Conservation (phyloP, 2,888 invertebrate species). For the Diarsia brunnea region DNA sequence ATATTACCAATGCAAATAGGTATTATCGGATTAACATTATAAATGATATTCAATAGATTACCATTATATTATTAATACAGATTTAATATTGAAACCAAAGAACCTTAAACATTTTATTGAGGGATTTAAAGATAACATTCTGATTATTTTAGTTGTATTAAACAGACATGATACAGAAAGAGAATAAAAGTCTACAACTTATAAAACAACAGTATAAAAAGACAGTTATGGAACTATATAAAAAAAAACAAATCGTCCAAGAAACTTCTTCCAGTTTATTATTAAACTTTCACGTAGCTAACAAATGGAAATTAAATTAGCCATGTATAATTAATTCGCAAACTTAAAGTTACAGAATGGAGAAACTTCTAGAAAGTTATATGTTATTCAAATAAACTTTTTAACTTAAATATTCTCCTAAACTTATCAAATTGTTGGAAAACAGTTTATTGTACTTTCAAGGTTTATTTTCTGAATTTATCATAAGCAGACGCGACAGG, state of each 20-base stretch:
- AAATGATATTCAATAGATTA: conserved; percentile 24
- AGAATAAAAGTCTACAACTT: neutral
- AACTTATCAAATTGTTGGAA: neutral
- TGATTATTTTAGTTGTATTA: neutral
- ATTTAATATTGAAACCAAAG: neutral
- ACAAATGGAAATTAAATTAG: conserved; percentile 38
- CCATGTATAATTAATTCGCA: conserved; percentile 28
- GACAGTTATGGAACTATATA: neutral
- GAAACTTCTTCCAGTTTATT: neutral
- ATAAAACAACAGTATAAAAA: neutral
- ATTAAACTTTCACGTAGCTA: conserved; percentile 20
- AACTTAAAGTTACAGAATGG: conserved; percentile 11
- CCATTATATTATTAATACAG: conserved; percentile 35
- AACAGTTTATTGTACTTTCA: conserved; percentile 8
- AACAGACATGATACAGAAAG: neutral
- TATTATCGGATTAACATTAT: conserved; percentile 27
- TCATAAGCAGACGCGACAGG: neutral
- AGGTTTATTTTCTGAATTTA: neutral
- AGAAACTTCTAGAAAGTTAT: conserved; percentile 42
- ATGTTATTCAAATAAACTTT: conserved; percentile 24
- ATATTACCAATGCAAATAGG: conserved; percentile 21
- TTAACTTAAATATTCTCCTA: conserved; percentile 13
- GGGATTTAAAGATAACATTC: neutral
- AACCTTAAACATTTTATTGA: neutral
- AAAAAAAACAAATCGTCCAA: neutral